Evolutionary conservation across 2,888 invertebrate genomes (phyloP).

Genomic region (Napeogenes sylphis): DNA sequence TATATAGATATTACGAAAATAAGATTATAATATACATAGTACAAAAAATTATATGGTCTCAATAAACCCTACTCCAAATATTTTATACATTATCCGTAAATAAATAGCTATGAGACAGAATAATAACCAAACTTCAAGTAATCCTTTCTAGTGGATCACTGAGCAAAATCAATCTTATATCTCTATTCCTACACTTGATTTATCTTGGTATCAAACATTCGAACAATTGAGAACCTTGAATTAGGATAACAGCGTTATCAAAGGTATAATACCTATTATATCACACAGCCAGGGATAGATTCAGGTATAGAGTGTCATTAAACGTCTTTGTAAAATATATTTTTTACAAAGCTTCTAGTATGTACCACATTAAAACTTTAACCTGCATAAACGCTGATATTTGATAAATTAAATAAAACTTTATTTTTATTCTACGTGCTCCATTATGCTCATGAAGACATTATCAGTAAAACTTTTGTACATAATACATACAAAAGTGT

Average conservation of each 20-base stretch:
- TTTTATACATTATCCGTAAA: constrained; percentile 20
- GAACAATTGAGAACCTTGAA: constrained; percentile 33
- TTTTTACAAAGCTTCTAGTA: background rate
- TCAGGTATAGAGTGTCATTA: no score
- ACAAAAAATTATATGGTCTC: no score
- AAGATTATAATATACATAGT: no score
- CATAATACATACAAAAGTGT: background rate
- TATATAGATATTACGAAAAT: no score
- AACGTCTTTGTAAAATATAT: no score
- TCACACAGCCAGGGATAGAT: no score
- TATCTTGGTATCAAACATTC: constrained; percentile 27
- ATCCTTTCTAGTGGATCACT: constrained; percentile 28
- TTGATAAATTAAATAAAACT: constrained; percentile 32
- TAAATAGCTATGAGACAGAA: constrained; percentile 23
- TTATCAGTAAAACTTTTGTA: constrained; percentile 6
- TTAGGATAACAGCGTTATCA: no score
- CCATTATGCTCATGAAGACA: constrained; percentile 22
- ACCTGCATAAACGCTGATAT: constrained; percentile 28
- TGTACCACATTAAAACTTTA: constrained; percentile 24
- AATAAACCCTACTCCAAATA: constrained; percentile 1
- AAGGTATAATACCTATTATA: no score
- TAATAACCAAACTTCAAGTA: constrained; percentile 30
- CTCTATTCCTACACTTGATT: constrained; percentile 30
- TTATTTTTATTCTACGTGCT: constrained; percentile 22
- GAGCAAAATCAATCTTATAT: constrained; percentile 28